Conservation (phyloP, 1,140 invertebrate species). For the Piezodorus guildinii region DNA sequence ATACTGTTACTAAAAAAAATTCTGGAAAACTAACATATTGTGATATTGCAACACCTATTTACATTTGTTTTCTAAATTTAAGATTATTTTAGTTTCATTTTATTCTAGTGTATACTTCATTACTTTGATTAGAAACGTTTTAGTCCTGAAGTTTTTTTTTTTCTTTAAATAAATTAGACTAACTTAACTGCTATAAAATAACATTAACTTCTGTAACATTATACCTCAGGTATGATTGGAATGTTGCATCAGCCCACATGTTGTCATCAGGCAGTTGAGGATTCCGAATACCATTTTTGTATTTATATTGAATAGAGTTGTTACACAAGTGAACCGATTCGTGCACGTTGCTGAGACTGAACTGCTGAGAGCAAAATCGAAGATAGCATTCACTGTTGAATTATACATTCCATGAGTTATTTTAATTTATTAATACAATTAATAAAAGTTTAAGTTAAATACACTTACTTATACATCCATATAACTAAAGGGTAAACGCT, state of each 20-base stretch:
- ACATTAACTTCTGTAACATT: no score
- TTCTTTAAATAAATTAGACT: no score
- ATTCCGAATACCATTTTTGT: slow-evolving; percentile 65
- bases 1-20: no score
- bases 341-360: slow-evolving; percentile 76
- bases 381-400: slow-evolving; percentile 68
- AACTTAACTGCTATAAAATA: no score
- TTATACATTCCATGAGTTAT: not conserved
- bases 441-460: not conserved
- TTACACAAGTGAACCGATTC: slow-evolving; percentile 89
- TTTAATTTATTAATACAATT: no score
- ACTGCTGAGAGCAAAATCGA: slow-evolving; percentile 84
- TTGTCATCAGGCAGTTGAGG: slow-evolving; percentile 54
- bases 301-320: slow-evolving; percentile 84
- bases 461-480: slow-evolving; percentile 76
- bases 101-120: no score
- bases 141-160: no score
- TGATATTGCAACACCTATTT: no score
- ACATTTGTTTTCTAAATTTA: no score
- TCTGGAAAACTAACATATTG: no score
- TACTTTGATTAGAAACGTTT: no score
- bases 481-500: slow-evolving; percentile 82
- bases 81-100: no score
- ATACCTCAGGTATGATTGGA: not conserved
- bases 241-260: slow-evolving; percentile 47